Conservation (phyloP, 53 echinoderm and acorn worm genomes). For the Stichopus horrens region DNA sequence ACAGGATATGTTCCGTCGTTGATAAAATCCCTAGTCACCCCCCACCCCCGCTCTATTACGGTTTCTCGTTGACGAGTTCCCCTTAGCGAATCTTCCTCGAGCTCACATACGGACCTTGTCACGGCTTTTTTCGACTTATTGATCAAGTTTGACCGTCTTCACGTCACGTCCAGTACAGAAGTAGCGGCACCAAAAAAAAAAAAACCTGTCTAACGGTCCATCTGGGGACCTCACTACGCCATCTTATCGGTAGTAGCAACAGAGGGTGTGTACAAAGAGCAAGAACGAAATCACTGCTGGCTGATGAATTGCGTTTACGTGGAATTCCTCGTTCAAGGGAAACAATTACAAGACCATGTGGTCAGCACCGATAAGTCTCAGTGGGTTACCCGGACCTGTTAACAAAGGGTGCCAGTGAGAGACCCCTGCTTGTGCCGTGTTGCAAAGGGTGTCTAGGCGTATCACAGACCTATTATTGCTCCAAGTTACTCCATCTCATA, state of each 20-base stretch:
- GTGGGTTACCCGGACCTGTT: conserved; percentile 57
- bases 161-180: conserved; percentile 38
- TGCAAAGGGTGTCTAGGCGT: conserved; percentile 75
- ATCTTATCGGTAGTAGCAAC: conserved; percentile 85
- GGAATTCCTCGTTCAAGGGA: conserved; percentile 57
- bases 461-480: conserved; percentile 91
- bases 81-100: conserved; percentile 47
- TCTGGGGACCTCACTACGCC: conserved; percentile 77
- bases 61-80: no score
- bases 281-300: no score
- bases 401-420: conserved; percentile 11
- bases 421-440: conserved; percentile 76
- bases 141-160: conserved; percentile 70
- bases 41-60: no score
- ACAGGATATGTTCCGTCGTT: no score
- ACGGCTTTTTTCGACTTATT: conserved; percentile 54
- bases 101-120: conserved; percentile 52
- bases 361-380: conserved; percentile 25
- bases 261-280: no score
- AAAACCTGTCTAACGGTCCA: conserved; percentile 39
- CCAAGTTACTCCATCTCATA: conserved; percentile 79
- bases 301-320: conserved; percentile 67
- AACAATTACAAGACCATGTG: conserved; percentile 54
- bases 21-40: no score
- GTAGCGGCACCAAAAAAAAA: neutral